phyloP scores from a whole-genome alignment of 2,888 invertebrate species.

The Ashinkailepas kermadecensis region DNA sequence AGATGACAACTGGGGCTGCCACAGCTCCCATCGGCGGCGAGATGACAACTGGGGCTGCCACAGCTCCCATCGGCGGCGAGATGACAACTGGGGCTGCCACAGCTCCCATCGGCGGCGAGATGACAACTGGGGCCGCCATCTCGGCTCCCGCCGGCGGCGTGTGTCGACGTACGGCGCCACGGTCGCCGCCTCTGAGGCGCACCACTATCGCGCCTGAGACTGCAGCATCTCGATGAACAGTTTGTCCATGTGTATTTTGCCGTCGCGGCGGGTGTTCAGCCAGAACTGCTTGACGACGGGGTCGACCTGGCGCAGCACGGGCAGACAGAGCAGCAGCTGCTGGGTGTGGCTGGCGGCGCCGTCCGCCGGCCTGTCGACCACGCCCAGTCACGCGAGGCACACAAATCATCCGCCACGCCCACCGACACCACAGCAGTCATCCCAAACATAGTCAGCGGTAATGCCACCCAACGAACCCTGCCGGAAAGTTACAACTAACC shows the following conservation, averaged over 20 bases:
- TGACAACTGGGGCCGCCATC: neutral
- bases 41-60: neutral
- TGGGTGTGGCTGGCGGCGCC: conserved; percentile 56
- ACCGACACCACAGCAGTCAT: too few species aligned
- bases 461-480: too few species aligned
- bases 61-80: neutral
- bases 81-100: neutral
- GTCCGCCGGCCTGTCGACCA: conserved; percentile 37
- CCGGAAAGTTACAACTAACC: too few species aligned
- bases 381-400: neutral
- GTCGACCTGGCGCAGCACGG: conserved; percentile 81
- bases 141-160: neutral
- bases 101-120: neutral
- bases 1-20: too few species aligned
- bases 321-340: conserved; percentile 77
- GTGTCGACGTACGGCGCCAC: neutral
- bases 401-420: too few species aligned
- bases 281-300: conserved; percentile 83
- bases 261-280: conserved; percentile 77
- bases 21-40: neutral
- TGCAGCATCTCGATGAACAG: conserved; percentile 95
- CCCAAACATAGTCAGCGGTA: too few species aligned
- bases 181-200: neutral
- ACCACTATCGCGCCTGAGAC: conserved; percentile 47
- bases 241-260: conserved; percentile 89